Percentiles rank a stretch among this genome's conserved stretches.
These are phyloP conservation scores for Oasisia sp. DNA, from an alignment of 2,888 invertebrate species.

Conservation along the genomic window DNA sequence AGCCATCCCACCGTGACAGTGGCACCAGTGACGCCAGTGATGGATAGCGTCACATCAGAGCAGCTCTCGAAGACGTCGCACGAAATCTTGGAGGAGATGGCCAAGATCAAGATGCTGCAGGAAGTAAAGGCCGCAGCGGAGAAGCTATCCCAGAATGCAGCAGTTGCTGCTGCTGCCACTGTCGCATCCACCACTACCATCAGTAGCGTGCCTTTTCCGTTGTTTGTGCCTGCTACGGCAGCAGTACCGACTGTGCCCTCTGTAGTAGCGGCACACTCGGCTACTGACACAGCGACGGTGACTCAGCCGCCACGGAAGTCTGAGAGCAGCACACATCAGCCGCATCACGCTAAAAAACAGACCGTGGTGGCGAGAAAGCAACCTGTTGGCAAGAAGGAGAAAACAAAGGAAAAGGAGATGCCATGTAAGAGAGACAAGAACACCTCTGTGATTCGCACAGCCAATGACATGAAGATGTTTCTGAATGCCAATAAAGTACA, in stretches of 20 bases:
- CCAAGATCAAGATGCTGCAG: background rate
- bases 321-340: background rate
- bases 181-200: background rate
- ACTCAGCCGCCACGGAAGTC: background rate
- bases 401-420: background rate
- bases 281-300: background rate
- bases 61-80: conserved; percentile 2
- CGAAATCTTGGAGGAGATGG: background rate
- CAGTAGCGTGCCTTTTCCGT: background rate
- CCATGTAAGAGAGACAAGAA: background rate
- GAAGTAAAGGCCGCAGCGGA: background rate
- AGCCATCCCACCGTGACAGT: background rate
- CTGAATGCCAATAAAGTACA: conserved; percentile 1
- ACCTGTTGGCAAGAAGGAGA: background rate
- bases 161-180: background rate
- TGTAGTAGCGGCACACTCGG: background rate
- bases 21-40: background rate
- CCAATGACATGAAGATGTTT: background rate
- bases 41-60: background rate
- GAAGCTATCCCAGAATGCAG: background rate
- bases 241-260: background rate
- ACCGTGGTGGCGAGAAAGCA: background rate
- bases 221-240: background rate
- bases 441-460: background rate
- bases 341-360: background rate